phyloP scores from a whole-genome alignment of 1,140 invertebrate species.

The Drosophila paulistorum region DNA sequence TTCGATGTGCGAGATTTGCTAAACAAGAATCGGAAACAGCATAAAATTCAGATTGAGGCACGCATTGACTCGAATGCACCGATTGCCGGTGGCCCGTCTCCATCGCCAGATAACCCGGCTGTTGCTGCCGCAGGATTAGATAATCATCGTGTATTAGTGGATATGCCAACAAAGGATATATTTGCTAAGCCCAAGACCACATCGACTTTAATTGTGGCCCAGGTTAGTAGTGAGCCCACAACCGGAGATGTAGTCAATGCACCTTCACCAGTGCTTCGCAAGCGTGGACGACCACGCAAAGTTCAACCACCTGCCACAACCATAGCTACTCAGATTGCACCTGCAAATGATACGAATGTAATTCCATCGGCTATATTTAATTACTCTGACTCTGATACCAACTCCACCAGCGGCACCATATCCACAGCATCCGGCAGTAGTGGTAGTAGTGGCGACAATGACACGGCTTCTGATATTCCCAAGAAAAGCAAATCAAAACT shows the following conservation, averaged over 20 bases:
- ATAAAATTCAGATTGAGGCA: constrained; percentile 75
- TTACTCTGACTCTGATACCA: constrained; percentile 54
- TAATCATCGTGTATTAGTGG: background rate
- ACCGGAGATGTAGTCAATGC: background rate
- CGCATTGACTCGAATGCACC: constrained; percentile 70
- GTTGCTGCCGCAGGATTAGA: background rate
- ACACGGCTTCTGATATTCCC: background rate
- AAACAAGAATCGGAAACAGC: constrained; percentile 66
- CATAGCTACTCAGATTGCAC: background rate
- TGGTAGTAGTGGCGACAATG: constrained; percentile 17
- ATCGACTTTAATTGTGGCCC: constrained; percentile 60
- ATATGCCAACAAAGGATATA: constrained; percentile 34
- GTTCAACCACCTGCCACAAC: background rate
- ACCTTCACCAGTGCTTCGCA: constrained; percentile 10
- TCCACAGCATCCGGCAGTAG: constrained; percentile 11
- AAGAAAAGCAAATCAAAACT: constrained; percentile 48
- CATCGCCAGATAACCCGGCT: background rate
- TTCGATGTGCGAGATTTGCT: constrained; percentile 74
- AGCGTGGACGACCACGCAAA: constrained; percentile 46
- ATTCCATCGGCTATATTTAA: constrained; percentile 4
- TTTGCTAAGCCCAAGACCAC: constrained; percentile 57
- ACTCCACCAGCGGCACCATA: constrained; percentile 26
- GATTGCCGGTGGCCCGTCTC: constrained; percentile 5
- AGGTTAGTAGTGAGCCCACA: constrained; percentile 53
- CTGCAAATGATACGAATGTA: background rate